Percentiles rank a stretch among this genome's conserved stretches.
Evolutionary conservation across 2,888 invertebrate species (phyloP).

Genomic region (Chrysodeixis includens): DNA sequence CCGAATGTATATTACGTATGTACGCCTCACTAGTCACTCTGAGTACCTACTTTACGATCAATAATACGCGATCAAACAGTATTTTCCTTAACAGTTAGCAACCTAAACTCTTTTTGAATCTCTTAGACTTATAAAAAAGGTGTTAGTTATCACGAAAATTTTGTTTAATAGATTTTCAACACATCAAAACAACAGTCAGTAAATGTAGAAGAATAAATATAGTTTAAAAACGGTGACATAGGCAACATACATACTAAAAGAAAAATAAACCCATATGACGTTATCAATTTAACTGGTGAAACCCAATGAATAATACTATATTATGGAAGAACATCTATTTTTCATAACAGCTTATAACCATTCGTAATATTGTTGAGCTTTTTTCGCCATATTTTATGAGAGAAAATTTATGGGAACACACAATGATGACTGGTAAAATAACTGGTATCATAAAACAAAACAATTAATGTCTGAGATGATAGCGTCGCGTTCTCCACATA

Average conservation of each 20-base stretch:
- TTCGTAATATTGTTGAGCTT: constrained; percentile 15
- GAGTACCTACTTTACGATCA: no score
- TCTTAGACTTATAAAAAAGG: no score
- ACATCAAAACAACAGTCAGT: no score
- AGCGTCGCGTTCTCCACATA: not conserved
- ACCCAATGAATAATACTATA: not conserved
- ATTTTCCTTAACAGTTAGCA: no score
- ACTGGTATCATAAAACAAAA: constrained; percentile 29
- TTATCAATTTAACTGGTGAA: constrained; percentile 1
- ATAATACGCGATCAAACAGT: no score
- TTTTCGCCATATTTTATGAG: constrained; percentile 29
- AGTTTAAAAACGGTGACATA: no score
- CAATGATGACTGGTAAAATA: constrained; percentile 31
- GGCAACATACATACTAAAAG: not conserved
- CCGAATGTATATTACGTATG: no score
- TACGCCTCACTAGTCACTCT: no score
- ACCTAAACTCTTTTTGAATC: no score
- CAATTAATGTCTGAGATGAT: constrained; percentile 12
- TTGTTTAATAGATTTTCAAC: no score
- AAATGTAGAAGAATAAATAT: no score
- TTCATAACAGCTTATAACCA: constrained; percentile 20
- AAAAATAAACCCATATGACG: not conserved
- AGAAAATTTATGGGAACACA: constrained; percentile 31
- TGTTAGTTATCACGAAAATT: no score
- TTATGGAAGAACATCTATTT: not conserved